Conservation (phyloP, 2,113 vertebrate genomes). For the Elachura formosa region DNA sequence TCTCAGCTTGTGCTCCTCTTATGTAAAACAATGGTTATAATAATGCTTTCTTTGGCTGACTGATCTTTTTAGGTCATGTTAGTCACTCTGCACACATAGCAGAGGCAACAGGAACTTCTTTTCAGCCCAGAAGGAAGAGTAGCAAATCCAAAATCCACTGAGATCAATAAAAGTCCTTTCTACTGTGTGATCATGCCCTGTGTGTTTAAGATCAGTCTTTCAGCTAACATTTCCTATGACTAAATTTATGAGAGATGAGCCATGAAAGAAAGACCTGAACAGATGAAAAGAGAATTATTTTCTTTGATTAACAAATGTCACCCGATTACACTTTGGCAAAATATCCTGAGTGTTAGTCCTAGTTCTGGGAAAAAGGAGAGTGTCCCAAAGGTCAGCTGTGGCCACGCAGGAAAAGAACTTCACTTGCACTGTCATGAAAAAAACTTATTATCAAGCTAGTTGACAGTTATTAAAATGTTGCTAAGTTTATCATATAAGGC, state of each 20-base stretch:
- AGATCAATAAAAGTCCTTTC: neutral
- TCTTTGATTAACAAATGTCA: neutral
- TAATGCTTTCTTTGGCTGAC: constrained; percentile 6
- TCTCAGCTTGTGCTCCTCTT: neutral
- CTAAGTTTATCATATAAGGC: neutral
- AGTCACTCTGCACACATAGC: neutral
- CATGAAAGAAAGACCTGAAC: neutral
- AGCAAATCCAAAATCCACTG: neutral
- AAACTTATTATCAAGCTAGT: neutral
- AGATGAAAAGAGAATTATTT: neutral
- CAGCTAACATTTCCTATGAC: neutral
- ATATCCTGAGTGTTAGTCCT: neutral
- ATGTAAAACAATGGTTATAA: neutral
- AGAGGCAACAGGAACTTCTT: neutral
- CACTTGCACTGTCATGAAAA: neutral
- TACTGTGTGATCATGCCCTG: neutral
- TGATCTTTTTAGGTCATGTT: neutral
- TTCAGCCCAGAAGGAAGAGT: neutral
- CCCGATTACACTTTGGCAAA: neutral
- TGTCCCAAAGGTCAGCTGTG: neutral
- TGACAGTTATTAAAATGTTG: neutral
- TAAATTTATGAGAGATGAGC: neutral
- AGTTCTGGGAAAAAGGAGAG: neutral
- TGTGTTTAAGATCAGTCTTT: neutral
- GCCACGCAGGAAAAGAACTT: neutral